phyloP scores from a whole-genome alignment of 2,888 invertebrate species.

The Xestia ashworthii region DNA sequence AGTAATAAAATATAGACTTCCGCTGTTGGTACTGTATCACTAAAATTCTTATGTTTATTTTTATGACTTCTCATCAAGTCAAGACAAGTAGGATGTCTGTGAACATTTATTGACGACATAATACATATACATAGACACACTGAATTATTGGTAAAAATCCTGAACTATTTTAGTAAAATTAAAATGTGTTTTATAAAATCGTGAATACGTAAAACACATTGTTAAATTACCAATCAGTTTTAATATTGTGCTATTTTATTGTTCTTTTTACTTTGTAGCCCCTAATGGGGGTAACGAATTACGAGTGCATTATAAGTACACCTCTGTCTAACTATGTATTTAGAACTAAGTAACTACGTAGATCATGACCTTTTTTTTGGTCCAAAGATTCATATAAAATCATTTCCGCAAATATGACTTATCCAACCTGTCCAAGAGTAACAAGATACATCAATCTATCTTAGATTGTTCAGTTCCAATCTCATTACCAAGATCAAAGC shows the following conservation, averaged over 20 bases:
- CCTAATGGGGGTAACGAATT: too few relatives aligned
- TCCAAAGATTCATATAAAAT: too few relatives aligned
- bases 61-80: background rate
- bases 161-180: background rate
- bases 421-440: background rate
- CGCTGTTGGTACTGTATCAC: background rate
- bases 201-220: background rate
- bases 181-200: background rate
- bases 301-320: too few relatives aligned
- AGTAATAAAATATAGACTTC: background rate
- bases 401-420: too few relatives aligned
- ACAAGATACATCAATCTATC: background rate
- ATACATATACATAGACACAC: too few relatives aligned
- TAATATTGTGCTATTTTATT: too few relatives aligned
- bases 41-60: background rate
- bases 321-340: too few relatives aligned
- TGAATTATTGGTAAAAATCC: background rate
- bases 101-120: too few relatives aligned
- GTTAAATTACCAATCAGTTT: background rate
- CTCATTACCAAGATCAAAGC: constrained; percentile 11
- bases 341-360: too few relatives aligned
- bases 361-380: too few relatives aligned
- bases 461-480: background rate
- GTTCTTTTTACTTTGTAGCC: too few relatives aligned
- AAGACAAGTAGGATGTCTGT: too few relatives aligned